Base-by-base conservation (phyloP, 2,797 vertebrate genomes). In the Smutsia temminckii region DNA sequence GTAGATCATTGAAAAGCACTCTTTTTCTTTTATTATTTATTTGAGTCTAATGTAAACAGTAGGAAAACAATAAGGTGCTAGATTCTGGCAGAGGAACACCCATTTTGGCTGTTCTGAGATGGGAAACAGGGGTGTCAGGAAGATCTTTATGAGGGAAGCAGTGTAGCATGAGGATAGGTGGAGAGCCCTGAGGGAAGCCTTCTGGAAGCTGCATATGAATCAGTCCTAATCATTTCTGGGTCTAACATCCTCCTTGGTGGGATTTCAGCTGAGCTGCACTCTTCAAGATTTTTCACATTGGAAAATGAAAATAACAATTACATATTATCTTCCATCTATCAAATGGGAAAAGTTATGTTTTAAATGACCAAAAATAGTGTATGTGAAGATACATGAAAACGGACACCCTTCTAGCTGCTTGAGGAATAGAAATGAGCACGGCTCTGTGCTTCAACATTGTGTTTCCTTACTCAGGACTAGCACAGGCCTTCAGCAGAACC, bases 91-190 rank as follows among this genome's bases (percentile, higher is more conserved):
- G 32, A 40, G 18, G 32, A 61, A 6, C 1, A 8, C 7, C 6
- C 66, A 6, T 23, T 8, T 3, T 4, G 4, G n/a, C 25, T 23
- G 0, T 64, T 20, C 55, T 37, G 61, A 79, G 37, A 40, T 2
- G 1, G 25, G 42, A 7, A 57, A 40, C 0, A 2, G 12, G 10
- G 29, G 9, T 3, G 1, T 17, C 32, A 6, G 42, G 40, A 59
- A 46, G 61, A 37, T 20, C 17, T 40, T 37, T 10, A 1, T 0
- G 16, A 61, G 8, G 25, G 8, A 49, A 0, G 16, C 49, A 1
- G 7, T 8, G 2, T 16, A 2, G 0, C 0, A 0, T 69, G 14
- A 8, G 11, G 32, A 18, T 4, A 23, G 55, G 32, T 13, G 18
- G n/a, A 6, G 1, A 49, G 51, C 18, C 13, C 46, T 46, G 63